Conservation (phyloP, 2,113 vertebrate species). For the Mormoops blainvillei region DNA sequence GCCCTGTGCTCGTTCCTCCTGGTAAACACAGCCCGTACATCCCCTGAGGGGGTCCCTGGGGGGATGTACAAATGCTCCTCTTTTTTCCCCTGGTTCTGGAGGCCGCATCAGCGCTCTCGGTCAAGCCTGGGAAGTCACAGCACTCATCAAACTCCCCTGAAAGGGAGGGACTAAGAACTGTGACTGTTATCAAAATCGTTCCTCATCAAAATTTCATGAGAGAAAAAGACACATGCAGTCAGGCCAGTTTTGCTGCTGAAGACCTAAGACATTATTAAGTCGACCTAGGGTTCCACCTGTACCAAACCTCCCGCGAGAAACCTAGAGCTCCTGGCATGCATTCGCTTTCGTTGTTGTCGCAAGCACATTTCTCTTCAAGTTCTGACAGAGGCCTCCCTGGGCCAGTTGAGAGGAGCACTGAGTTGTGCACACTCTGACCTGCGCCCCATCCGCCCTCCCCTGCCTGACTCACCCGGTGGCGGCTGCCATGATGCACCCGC, state of each 20-base stretch:
- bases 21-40: background rate
- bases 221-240: background rate
- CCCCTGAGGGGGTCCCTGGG: background rate
- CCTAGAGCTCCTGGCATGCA: background rate
- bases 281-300: background rate
- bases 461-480: conserved; percentile 89
- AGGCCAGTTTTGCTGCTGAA: background rate
- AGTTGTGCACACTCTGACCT: fast-evolving
- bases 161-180: background rate
- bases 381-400: background rate
- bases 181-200: background rate
- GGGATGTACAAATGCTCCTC: background rate
- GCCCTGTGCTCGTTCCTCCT: background rate
- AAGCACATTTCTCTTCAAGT: background rate
- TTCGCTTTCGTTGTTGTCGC: background rate
- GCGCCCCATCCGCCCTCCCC: background rate
- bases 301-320: background rate
- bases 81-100: background rate
- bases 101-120: background rate
- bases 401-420: background rate
- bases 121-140: background rate
- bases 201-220: background rate
- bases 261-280: background rate
- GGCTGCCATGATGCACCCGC: conserved; percentile 98
- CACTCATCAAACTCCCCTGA: background rate